Evolutionary conservation across 2,888 invertebrate species (phyloP).

Genomic region (Danaus chrysippus): DNA sequence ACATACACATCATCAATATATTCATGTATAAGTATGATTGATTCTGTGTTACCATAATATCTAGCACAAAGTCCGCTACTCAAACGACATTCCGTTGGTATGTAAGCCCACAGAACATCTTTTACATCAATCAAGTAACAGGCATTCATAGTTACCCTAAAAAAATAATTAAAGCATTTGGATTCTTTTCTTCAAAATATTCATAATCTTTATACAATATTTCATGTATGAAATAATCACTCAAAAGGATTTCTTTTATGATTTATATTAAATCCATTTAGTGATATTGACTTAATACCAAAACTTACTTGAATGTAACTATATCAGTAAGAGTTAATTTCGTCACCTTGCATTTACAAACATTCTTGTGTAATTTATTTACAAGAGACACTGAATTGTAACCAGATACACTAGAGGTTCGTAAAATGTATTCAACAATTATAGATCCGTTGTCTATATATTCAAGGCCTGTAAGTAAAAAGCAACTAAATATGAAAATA

Average conservation of each 20-base stretch:
- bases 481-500: constrained; percentile 14
- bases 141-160: constrained; percentile 23
- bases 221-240: no score
- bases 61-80: constrained; percentile 15
- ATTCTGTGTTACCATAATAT: constrained; percentile 18
- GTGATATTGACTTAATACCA: constrained; percentile 1
- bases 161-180: constrained; percentile 7
- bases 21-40: constrained; percentile 17
- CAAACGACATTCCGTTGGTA: constrained; percentile 16
- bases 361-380: constrained; percentile 20
- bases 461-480: constrained; percentile 15
- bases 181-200: not conserved
- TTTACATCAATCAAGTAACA: constrained; percentile 24
- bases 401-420: not conserved
- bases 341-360: constrained; percentile 12
- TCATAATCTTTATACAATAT: not conserved
- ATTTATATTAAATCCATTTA: not conserved
- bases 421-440: constrained; percentile 23
- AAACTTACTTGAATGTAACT: constrained; percentile 20
- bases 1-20: constrained; percentile 36
- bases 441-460: constrained; percentile 37
- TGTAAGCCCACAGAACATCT: constrained; percentile 20
- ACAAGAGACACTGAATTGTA: constrained; percentile 15
- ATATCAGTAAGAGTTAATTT: constrained; percentile 7
- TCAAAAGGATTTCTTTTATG: no score